phyloP scores from a whole-genome alignment of 1,140 invertebrate species.

The Colletes latitarsis region DNA sequence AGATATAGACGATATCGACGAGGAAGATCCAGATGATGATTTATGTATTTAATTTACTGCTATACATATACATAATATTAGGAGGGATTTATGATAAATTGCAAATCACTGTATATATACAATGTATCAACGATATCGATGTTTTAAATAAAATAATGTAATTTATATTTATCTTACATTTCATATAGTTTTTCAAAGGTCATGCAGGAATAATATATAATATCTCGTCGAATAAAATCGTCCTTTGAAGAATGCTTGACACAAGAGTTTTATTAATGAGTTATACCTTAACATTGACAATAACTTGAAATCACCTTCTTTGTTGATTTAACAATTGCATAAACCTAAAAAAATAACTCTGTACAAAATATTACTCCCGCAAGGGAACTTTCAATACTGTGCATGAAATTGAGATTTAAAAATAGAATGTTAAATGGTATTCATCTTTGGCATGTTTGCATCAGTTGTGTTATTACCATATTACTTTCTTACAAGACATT shows the following conservation, averaged over 20 bases:
- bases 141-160: conserved; percentile 19
- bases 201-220: conserved; percentile 1
- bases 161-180: conserved; percentile 27
- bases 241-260: neutral
- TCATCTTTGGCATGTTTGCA: conserved; percentile 25
- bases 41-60: conserved; percentile 70
- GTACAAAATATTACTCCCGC: neutral
- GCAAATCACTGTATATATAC: too few relatives aligned
- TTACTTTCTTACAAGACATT: conserved; percentile 3
- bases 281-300: neutral
- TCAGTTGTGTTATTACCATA: conserved; percentile 6
- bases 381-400: conserved; percentile 1
- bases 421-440: conserved; percentile 10
- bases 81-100: neutral
- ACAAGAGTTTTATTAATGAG: neutral
- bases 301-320: neutral
- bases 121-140: conserved; percentile 5
- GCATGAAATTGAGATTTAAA: conserved; percentile 8
- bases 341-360: neutral
- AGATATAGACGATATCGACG: conserved; percentile 81
- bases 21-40: conserved; percentile 83
- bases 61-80: neutral
- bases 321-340: neutral
- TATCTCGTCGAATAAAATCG: conserved; percentile 14
- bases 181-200: conserved; percentile 12